phyloP scores from a whole-genome alignment of 2,113 vertebrate genomes.

The Paraplagusia blochii region DNA sequence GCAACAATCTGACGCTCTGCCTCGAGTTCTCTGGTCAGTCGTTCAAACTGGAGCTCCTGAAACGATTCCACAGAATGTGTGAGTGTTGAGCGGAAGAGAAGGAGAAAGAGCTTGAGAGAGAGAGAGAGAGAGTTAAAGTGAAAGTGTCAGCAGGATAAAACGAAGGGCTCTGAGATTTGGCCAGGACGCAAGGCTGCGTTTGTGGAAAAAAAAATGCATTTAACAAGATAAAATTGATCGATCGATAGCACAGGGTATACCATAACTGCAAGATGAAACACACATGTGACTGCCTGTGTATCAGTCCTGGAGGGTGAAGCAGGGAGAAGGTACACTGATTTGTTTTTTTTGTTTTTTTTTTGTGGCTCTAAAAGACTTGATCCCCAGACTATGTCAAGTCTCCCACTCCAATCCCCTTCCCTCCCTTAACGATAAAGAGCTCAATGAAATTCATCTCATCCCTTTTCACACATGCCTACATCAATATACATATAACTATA shows the following conservation, averaged over 20 bases:
- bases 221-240: slow-evolving; percentile 5
- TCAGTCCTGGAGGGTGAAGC: slow-evolving; percentile 3
- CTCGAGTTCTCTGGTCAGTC: slow-evolving; percentile 95
- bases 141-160: too few relatives aligned
- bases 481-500: slow-evolving; percentile 40
- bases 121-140: not conserved
- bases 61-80: too few relatives aligned
- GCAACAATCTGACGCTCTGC: slow-evolving; percentile 96
- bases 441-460: slow-evolving; percentile 50
- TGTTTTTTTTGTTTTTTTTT: slow-evolving; percentile 68
- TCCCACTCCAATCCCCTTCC: slow-evolving; percentile 53
- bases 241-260: slow-evolving; percentile 59
- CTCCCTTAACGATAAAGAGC: slow-evolving; percentile 31
- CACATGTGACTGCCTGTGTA: not conserved
- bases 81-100: slow-evolving; percentile 28
- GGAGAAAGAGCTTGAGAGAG: not conserved
- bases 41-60: slow-evolving; percentile 97
- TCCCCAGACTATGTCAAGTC: slow-evolving; percentile 60
- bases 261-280: not conserved
- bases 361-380: slow-evolving; percentile 64
- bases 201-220: not conserved
- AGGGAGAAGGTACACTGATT: slow-evolving; percentile 37
- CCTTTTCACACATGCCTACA: slow-evolving; percentile 26
- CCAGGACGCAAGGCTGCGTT: not conserved
- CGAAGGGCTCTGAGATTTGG: not conserved